These are phyloP conservation scores for Solen grandis DNA, from an alignment of 1,140 invertebrate species.

Conservation along the genomic window DNA sequence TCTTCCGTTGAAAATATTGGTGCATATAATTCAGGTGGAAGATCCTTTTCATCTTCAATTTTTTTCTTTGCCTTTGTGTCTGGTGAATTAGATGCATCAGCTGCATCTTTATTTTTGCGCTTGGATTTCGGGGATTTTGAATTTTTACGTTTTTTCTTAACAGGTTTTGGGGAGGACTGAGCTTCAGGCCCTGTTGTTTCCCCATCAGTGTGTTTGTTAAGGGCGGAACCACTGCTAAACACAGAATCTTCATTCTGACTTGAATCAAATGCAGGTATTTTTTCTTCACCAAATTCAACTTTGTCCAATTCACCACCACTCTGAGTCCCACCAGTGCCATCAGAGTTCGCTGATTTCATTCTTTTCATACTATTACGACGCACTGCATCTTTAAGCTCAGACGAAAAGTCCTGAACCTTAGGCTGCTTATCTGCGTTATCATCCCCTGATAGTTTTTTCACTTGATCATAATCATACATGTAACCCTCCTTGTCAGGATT, in stretches of 20 bases:
- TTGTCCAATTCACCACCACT: too few species aligned
- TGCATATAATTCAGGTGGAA: conserved; percentile 41
- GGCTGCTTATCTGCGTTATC: not conserved
- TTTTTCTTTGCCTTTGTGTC: conserved; percentile 30
- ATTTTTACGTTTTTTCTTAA: conserved; percentile 49
- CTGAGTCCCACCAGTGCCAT: not conserved
- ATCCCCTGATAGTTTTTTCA: conserved; percentile 46
- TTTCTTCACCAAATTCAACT: too few species aligned
- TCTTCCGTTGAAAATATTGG: conserved; percentile 49
- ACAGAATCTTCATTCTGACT: conserved; percentile 40
- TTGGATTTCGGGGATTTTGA: conserved; percentile 43
- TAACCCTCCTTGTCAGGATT: conserved; percentile 57
- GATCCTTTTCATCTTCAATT: not conserved
- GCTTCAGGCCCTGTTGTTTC: conserved; percentile 48
- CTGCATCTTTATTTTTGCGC: conserved; percentile 14
- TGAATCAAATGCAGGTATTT: not conserved
- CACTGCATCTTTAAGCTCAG: conserved; percentile 42
- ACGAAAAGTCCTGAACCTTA: conserved; percentile 42
- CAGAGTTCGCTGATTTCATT: conserved; percentile 9
- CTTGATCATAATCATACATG: conserved; percentile 55
- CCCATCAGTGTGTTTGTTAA: conserved; percentile 52
- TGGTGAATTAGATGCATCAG: not conserved
- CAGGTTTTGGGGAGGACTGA: conserved; percentile 45
- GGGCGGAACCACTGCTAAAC: conserved; percentile 33
- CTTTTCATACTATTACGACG: conserved; percentile 30